Base-by-base conservation (phyloP, 2,888 invertebrate genomes). In the Tetragnatha montana region DNA sequence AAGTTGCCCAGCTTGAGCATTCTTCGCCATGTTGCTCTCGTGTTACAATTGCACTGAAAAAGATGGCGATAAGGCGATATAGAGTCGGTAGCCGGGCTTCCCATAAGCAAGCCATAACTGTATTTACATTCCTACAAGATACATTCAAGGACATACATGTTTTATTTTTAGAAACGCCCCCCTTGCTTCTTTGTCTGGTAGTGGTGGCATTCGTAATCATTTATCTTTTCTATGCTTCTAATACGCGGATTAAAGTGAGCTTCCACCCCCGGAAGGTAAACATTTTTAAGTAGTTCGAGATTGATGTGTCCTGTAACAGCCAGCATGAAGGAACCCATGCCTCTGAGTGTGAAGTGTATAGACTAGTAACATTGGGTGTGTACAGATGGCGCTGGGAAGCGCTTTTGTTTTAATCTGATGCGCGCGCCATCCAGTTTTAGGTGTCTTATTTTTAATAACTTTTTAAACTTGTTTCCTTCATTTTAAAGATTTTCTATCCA, bases 231-330 rank as follows among this genome's bases (percentile, higher is more conserved):
- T 88, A 88, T 68, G 21, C 81, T 35, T 71, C 88, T 12, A 88
- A 88, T 73, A 73, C 82, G 88, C 88, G 82, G 78, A 82, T 88
- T 49, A 88, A 88, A 83, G 81, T 88, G 82, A 88, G 35, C 22
- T 70, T 82, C 73, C 79, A 78, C 71, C 35, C 35, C 35, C 88
- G 83, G 73, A 88, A 88, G 88, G 88, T 88, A 88, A 87, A 35
- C 8, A 8, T 76, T 84, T 68, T 68, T 74, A 60, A 60, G 60
- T 60, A 17, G 60, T 60, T 60, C 12, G 60, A 17, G 60, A 60
- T 17, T 35, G 35, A 35, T 35, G 35, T 35, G 35, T 35, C 35
- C 35, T 35, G 35, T 35, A 35, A 35, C 2, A 35, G 35, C 35
- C 35, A 35, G 35, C 35, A 35, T 35, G 35, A 35, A 35, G 35